These are phyloP conservation scores for Guaruba guarouba DNA, from an alignment of 2,113 vertebrate species.

Conservation along the genomic window DNA sequence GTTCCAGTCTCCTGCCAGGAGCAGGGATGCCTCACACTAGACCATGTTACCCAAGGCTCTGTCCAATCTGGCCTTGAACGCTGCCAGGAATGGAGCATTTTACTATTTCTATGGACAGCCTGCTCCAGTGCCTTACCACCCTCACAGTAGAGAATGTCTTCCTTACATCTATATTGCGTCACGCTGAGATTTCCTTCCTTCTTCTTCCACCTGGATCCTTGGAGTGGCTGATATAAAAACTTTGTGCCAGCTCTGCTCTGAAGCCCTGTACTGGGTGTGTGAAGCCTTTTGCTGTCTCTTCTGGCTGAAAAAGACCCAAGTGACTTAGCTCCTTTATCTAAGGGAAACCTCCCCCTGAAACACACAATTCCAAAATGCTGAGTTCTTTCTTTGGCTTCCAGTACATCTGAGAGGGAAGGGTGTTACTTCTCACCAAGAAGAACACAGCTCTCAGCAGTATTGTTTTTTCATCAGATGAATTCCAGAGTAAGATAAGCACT, in stretches of 20 bases:
- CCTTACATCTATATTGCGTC: not conserved
- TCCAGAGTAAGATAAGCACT: constrained; percentile 57
- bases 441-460: not conserved
- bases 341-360: not conserved
- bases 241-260: not conserved
- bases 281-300: not conserved
- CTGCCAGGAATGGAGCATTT: not conserved
- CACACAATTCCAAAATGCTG: not conserved
- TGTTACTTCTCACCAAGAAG: constrained; percentile 54
- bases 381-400: not conserved
- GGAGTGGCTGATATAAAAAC: not conserved
- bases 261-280: rapidly evolving
- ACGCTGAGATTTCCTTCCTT: not conserved
- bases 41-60: not conserved
- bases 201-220: not conserved
- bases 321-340: not conserved
- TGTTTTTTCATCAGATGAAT: constrained; percentile 54
- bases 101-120: not conserved
- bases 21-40: not conserved
- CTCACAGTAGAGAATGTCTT: not conserved
- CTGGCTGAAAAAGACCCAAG: not conserved
- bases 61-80: not conserved
- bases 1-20: not conserved
- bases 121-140: not conserved
- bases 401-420: constrained; percentile 25